These are phyloP conservation scores for Carassius gibelio DNA, from an alignment of 2,113 vertebrate genomes.

Conservation along the genomic window DNA sequence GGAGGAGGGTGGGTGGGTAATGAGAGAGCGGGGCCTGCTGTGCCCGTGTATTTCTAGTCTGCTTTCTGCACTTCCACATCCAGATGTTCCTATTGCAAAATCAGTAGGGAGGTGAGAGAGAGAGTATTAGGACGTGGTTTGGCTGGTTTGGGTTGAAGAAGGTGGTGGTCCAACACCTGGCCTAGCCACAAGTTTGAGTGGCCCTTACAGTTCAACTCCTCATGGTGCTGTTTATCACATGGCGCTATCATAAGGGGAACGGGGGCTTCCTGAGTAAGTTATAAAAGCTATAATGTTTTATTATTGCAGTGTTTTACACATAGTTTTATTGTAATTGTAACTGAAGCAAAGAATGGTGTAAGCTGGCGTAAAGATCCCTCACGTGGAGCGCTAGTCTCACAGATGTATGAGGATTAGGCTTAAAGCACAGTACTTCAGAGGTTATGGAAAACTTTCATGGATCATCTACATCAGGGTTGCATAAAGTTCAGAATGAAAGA, in stretches of 20 bases:
- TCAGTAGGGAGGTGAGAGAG: conserved; percentile 58
- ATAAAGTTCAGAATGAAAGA: background rate
- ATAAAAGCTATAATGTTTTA: conserved; percentile 63
- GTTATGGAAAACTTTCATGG: background rate
- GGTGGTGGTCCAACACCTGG: conserved; percentile 28
- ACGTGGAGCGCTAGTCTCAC: background rate
- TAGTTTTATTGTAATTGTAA: conserved; percentile 63
- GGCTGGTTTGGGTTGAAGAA: conserved; percentile 54
- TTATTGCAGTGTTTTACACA: conserved; percentile 66
- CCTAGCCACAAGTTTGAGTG: conserved; percentile 56
- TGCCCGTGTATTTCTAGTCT: conserved; percentile 58
- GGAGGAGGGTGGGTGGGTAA: conserved; percentile 56
- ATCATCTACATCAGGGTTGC: background rate
- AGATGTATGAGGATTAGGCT: background rate
- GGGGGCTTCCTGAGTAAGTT: conserved; percentile 67
- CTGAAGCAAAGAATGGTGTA: conserved; percentile 40
- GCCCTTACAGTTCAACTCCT: conserved; percentile 29
- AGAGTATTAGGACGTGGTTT: background rate
- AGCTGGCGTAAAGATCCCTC: conserved; percentile 43
- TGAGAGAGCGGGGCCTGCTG: conserved; percentile 52
- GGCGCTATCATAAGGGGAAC: conserved; percentile 68
- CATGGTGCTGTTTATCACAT: conserved; percentile 53
- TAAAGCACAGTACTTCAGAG: background rate
- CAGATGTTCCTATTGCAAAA: conserved; percentile 71
- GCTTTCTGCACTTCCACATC: conserved; percentile 61